phyloP scores from a whole-genome alignment of 2,797 vertebrate species.

The Myiotriccus ornatus region DNA sequence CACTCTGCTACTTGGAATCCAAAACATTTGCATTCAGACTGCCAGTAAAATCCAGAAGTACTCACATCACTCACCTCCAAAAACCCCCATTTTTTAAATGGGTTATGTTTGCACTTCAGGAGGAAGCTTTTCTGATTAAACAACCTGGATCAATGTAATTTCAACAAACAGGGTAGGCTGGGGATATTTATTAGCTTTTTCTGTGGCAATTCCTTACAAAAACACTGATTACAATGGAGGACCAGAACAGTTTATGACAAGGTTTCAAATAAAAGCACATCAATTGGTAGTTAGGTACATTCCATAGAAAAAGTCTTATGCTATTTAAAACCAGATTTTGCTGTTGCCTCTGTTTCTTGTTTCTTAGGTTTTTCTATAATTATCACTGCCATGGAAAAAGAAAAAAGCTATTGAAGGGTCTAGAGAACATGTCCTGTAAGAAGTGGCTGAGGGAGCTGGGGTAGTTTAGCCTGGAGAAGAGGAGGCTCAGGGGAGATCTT shows the following conservation, averaged over 20 bases:
- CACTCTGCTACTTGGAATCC: not conserved
- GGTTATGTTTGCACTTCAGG: not conserved
- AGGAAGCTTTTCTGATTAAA: not conserved
- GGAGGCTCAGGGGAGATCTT: too few relatives aligned
- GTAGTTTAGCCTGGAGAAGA: not conserved
- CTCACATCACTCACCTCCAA: not conserved
- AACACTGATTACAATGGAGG: not conserved
- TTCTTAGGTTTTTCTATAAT: not conserved
- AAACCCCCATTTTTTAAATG: not conserved
- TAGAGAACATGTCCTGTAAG: not conserved
- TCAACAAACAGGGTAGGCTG: not conserved
- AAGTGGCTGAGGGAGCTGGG: not conserved
- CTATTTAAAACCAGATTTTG: not conserved
- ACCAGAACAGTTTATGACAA: not conserved
- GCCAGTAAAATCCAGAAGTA: not conserved
- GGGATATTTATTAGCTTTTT: not conserved
- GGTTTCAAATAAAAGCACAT: not conserved
- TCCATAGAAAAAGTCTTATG: not conserved
- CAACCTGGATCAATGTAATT: not conserved
- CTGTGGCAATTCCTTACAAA: not conserved
- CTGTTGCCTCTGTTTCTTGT: not conserved
- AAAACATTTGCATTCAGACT: not conserved
- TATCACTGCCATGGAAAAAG: not conserved
- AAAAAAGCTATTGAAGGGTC: too few relatives aligned
- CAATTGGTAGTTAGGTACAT: not conserved